These are phyloP conservation scores for Merluccius polli DNA, from an alignment of 2,797 vertebrate species.

Conservation along the genomic window DNA sequence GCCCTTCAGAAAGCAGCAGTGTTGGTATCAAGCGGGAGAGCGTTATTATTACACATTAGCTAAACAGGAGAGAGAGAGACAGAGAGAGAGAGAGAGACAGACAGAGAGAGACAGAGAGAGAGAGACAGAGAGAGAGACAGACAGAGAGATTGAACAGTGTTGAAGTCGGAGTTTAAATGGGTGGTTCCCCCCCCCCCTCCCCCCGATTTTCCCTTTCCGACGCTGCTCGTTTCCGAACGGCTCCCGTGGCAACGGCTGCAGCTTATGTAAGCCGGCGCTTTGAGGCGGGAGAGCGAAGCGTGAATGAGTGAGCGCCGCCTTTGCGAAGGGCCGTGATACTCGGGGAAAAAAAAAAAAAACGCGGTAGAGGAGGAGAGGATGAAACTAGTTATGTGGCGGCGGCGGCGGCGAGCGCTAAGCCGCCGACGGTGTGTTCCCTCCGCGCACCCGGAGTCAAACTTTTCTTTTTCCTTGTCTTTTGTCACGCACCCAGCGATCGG, in stretches of 20 bases:
- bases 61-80: background rate
- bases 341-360: too few species aligned
- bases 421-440: background rate
- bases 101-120: background rate
- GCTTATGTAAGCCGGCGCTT: background rate
- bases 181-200: background rate
- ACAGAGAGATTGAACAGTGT: too few species aligned
- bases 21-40: too few species aligned
- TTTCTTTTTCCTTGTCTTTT: background rate
- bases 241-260: constrained; percentile 24
- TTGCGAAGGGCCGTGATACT: background rate
- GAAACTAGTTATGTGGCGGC: background rate
- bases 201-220: constrained; percentile 17
- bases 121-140: background rate
- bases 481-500: background rate
- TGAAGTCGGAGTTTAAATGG: background rate
- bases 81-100: background rate
- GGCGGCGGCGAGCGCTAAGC: background rate
- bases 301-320: background rate
- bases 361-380: too few species aligned
- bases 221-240: constrained; percentile 17
- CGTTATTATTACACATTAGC: background rate
- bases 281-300: background rate
- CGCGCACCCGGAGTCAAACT: background rate
- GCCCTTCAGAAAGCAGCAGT: background rate